These are phyloP conservation scores for Xenus cinereus DNA, from an alignment of 2,113 vertebrate species.

Conservation along the genomic window DNA sequence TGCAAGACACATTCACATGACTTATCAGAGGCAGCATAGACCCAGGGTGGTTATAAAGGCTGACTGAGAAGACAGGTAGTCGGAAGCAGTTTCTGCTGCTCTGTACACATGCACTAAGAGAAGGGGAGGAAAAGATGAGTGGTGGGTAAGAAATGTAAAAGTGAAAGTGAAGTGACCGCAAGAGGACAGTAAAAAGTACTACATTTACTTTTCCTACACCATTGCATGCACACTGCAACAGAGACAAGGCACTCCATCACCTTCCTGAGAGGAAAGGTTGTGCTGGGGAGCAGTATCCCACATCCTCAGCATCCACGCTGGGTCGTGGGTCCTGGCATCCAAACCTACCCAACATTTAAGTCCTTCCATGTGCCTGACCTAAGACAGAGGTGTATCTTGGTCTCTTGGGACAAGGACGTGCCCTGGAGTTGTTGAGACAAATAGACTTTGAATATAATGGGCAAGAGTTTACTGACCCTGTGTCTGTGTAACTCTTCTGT, in stretches of 20 bases:
- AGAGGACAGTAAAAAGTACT: not conserved
- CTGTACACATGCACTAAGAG: not conserved
- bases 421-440: not conserved
- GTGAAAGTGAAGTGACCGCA: not conserved
- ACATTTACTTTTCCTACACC: fast-evolving
- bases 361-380: not conserved
- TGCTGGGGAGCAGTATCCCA: not conserved
- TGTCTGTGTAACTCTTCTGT: not conserved
- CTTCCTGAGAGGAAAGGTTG: not conserved
- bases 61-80: not conserved
- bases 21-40: not conserved
- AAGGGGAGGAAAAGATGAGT: not conserved
- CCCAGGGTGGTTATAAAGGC: not conserved
- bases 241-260: not conserved
- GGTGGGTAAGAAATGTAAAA: not conserved
- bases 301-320: not conserved
- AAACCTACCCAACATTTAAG: not conserved
- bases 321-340: not conserved
- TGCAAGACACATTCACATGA: not conserved
- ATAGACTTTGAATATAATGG: not conserved
- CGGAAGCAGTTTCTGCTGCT: not conserved
- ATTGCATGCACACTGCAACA: fast-evolving
- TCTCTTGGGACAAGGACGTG: not conserved
- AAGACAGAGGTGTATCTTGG: not conserved
- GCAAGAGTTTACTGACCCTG: not conserved